Evolutionary conservation across 2,888 invertebrate genomes (phyloP), one percentile per base, ranked within the genome.

Genomic region (Cryptus viduatorius): DNA sequence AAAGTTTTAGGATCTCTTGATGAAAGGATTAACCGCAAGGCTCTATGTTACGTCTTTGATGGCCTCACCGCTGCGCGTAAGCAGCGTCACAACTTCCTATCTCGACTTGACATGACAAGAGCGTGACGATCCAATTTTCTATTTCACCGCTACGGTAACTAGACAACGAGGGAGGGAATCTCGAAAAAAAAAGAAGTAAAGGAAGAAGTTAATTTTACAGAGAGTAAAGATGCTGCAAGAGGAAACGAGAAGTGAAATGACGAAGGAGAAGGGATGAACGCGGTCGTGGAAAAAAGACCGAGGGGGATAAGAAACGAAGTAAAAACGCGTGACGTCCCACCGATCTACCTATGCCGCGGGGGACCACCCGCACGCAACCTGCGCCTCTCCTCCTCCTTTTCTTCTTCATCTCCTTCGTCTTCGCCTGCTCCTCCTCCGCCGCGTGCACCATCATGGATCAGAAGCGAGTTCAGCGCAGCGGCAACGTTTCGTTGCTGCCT

Each of bases 331-430:
- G 89, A 91, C 88, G 90, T 90, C 88, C 87, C 85, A 65, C 86
- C 87, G 88, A 88, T 90, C 88, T 88, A 89, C 88, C 88, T 89
- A 89, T 90, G 91, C 90, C 90, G 89, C 90, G 89, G 89, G 91
- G 89, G 92, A 93, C 93, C 93, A 93, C 93, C 92, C 93, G 91
- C 92, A 88, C 90, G 91, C 90, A 91, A 90, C 89, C 89, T 88
- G 87, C 88, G 89, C 90, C 89, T 84, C 86, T 86, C 86, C 81
- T 90, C 88, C 85, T 87, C 88, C 87, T 88, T 87, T 82, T 82
- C 84, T 84, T 83, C 87, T 87, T 85, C 83, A 67, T 84, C 86
- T 85, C 79, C 86, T 79, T 82, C 78, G 84, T 86, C 87, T 86
- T 87, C 88, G 37, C 71, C 61, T 72, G 79, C 84, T 71, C 81